Evolutionary conservation across 2,888 invertebrate species (phyloP), one percentile per base, ranked within the genome.

Genomic region (Habrosyne pyritoides): DNA sequence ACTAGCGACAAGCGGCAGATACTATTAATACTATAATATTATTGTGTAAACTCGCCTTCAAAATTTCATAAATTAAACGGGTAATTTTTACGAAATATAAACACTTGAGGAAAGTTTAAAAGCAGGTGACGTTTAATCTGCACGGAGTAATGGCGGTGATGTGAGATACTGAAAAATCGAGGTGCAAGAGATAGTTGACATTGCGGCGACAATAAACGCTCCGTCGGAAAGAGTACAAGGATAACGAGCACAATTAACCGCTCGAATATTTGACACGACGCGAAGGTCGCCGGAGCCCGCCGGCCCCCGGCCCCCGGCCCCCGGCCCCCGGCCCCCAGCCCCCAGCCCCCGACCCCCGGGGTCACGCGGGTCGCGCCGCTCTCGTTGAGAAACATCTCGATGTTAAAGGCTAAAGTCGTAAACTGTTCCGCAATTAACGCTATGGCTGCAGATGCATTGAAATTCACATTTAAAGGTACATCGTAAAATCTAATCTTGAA

Each of bases 171-270:
- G 42, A 42, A 18, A 42, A 42, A 1, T 18, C 6, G 14, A 18
- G 18, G 8, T 2, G 0, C 5, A 7, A 42, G 42, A n/a, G 42
- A 42, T 42, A 42, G 18, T 42, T 42, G 42, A 18, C 18, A 42
- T n/a, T 33, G 33, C 33, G 33, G n/a, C 6, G 33, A 33, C 33
- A 33, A 33, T 33, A 33, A 33, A n/a, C 33, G n/a, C 33, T 12
- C n/a, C 33, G n/a, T 4, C 33, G n/a, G 42, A 42, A 42, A 42
- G 42, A 42, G 42, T 8, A 42, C 42, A 42, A 42, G 42, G 42
- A 42, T 42, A 42, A 42, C 42, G 42, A 42, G 42, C 42, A 18
- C 42, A 2, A 18, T 14, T 36, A 14, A 42, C 12, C 12, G 42
- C 42, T 42, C 42, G 7, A 18, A 42, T 42, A 42, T 42, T 18